Percentiles rank a stretch among this genome's conserved stretches.
These are phyloP conservation scores for Taphrorychus bicolor DNA, from an alignment of 2,888 invertebrate genomes.

Conservation along the genomic window DNA sequence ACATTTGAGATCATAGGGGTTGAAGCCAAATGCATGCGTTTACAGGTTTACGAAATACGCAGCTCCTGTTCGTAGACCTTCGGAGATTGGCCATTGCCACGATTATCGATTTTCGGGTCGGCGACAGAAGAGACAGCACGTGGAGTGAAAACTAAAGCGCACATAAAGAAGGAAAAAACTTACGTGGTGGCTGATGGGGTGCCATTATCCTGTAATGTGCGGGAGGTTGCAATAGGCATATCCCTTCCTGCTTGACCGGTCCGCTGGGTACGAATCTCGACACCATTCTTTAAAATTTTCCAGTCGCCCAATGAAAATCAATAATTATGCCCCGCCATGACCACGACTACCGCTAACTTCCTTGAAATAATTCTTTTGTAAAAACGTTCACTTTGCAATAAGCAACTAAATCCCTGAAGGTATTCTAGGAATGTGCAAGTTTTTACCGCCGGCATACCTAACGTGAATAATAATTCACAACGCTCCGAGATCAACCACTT, in stretches of 20 bases:
- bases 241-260: constrained; percentile 59
- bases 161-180: constrained; percentile 41
- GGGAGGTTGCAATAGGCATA: constrained; percentile 55
- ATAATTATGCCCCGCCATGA: neutral
- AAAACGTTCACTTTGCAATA: constrained; percentile 20
- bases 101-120: constrained; percentile 32
- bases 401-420: constrained; percentile 11
- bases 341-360: constrained; percentile 5
- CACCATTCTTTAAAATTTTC: constrained; percentile 50
- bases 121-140: constrained; percentile 37
- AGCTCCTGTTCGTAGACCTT: constrained; percentile 6
- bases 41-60: neutral
- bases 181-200: constrained; percentile 50
- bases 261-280: constrained; percentile 58
- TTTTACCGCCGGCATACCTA: constrained; percentile 22
- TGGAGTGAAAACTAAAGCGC: constrained; percentile 27
- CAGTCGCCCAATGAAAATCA: constrained; percentile 10
- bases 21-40: too few relatives aligned
- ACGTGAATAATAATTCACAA: constrained; percentile 6
- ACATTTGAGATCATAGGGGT: too few relatives aligned
- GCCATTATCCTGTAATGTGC: constrained; percentile 56
- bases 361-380: constrained; percentile 19
- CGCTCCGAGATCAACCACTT: constrained; percentile 2
- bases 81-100: constrained; percentile 16
- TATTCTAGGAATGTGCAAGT: constrained; percentile 13